Base-by-base conservation (phyloP, 2,113 vertebrate genomes). In the Neodontobutis hainanensis region DNA sequence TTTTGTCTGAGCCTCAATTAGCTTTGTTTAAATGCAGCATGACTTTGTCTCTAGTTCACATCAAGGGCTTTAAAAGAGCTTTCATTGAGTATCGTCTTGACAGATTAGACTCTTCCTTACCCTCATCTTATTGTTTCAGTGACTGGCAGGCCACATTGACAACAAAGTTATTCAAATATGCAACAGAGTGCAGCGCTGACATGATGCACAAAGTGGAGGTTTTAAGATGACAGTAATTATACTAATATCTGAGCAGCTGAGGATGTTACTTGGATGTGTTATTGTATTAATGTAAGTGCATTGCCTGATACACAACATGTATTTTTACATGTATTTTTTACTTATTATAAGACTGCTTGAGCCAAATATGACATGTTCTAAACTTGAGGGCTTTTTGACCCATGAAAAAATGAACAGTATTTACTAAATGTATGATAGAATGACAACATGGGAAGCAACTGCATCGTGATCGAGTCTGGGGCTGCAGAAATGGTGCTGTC, bases 1-100 rank as follows among this genome's bases (percentile, higher is more conserved):
- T 72, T 82, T 78, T 79, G 70, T 81, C 46, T 51, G 45, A 55
- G 50, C 67, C 67, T 82, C 61, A 61, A 3, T 47, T 40, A 45
- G 6, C 36, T 43, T 43, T 32, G 53, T 42, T 9, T 27, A 40
- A 16, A 16, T 58, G 36, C n/a, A n/a, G 36, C 62, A n/a, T 15
- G 63, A 53, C 40, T 56, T 69, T 65, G 60, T 68, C 56, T 62
- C 52, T 43, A 15, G 59, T 47, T 77, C 60, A 55, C 56, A 57
- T 55, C 51, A 48, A 60, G 59, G 11, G 45, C 16, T 35, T 5
- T 32, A 62, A 5, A 61, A 68, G 55, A 49, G 47, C 71, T 58
- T 60, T 74, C 14, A 48, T 58, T 5, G 2, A 14, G 32, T 51
- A 61, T 61, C 9, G 11, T 73, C 34, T 42, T 2, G 15, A 68